These are phyloP conservation scores for Crematogaster levior DNA, from an alignment of 2,888 invertebrate genomes.

Conservation along the genomic window DNA sequence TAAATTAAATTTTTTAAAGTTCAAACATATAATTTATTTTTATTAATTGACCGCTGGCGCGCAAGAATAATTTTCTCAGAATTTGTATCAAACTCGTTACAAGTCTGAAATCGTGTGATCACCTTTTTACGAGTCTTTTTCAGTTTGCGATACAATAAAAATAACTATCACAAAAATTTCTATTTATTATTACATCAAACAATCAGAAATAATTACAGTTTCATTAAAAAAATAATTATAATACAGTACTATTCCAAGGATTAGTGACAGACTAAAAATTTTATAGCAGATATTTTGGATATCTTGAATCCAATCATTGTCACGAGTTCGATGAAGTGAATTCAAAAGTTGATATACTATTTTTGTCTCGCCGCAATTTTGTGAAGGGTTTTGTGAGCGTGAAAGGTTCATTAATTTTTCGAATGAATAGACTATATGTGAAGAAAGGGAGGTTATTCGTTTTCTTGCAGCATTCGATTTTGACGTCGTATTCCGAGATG, in stretches of 20 bases:
- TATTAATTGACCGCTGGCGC: not conserved
- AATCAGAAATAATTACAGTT: not conserved
- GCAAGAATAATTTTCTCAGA: not conserved
- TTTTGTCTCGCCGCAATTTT: constrained; percentile 2
- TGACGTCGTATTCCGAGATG: not conserved
- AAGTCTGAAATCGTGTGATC: not conserved
- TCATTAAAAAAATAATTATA: not conserved
- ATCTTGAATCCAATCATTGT: constrained; percentile 1
- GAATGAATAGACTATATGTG: constrained; percentile 9
- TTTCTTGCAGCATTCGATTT: constrained; percentile 16
- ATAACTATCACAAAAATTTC: not conserved
- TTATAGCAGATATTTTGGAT: no score
- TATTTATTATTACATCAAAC: not conserved
- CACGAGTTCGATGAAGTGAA: not conserved
- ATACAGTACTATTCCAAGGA: not conserved
- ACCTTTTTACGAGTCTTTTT: not conserved
- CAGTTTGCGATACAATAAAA: not conserved
- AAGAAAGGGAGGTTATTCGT: not conserved
- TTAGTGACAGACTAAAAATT: not conserved
- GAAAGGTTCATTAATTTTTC: constrained; percentile 1
- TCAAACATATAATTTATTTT: not conserved
- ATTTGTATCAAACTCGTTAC: constrained; percentile 11
- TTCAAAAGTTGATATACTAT: not conserved
- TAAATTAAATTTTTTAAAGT: not conserved
- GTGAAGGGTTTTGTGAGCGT: not conserved